Conservation (phyloP, 1,140 invertebrate species). For the Ips typographus region DNA sequence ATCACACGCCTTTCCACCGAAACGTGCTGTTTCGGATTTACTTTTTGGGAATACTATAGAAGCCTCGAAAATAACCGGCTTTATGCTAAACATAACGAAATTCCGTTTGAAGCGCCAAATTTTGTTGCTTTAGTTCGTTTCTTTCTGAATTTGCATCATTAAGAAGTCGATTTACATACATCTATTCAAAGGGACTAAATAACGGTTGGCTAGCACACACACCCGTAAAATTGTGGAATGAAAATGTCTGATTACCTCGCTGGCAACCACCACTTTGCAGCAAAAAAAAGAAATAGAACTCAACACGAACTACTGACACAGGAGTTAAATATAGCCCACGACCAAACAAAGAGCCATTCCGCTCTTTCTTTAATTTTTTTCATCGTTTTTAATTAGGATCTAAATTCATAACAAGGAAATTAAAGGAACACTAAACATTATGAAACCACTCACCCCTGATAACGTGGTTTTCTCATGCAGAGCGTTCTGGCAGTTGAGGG, state of each 20-base stretch:
- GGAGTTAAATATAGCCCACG: not conserved
- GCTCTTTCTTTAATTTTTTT: not conserved
- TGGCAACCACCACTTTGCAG: no score
- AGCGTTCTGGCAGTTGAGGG: constrained; percentile 85
- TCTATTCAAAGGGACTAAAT: no score
- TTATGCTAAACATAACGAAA: constrained; percentile 1
- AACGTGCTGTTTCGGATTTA: constrained; percentile 16
- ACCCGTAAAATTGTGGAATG: no score
- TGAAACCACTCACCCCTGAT: constrained; percentile 84
- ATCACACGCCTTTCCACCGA: constrained; percentile 19
- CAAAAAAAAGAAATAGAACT: not conserved
- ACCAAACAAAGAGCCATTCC: not conserved
- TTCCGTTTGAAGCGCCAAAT: not conserved
- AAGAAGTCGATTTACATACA: no score
- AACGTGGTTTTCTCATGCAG: constrained; percentile 97
- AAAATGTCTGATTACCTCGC: no score
- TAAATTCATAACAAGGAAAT: constrained; percentile 17
- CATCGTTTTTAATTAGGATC: constrained; percentile 2
- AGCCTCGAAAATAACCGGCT: not conserved
- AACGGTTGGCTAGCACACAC: no score
- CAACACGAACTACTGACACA: not conserved
- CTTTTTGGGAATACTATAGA: constrained; percentile 4
- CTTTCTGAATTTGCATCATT: no score
- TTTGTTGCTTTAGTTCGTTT: not conserved
- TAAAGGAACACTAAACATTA: constrained; percentile 20